Evolutionary conservation across 2,888 invertebrate genomes (phyloP), one percentile per base, ranked within the genome.

Genomic region (Cybosia mesomella): DNA sequence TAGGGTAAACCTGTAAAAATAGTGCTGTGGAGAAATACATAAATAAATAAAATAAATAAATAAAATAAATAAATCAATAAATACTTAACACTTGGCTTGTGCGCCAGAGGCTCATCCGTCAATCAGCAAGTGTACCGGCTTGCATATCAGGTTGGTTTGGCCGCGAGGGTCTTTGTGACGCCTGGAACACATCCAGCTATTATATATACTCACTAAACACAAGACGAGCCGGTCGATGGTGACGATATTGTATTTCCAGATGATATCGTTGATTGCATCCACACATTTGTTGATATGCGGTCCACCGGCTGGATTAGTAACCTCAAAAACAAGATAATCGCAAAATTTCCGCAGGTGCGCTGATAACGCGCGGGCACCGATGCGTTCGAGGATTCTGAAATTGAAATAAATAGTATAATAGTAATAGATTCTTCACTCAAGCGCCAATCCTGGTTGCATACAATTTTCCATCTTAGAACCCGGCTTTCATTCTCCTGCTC

Each of bases 221-320:
- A 99, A 95, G 9, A 99, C 97, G 1, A 99, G 96, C 74, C 99
- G 95, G 91, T 99, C 99, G 74, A 99, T 98, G 53, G 99, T 98
- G 64, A 99, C 98, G 77, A 99, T 98, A 91, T 99, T 98, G 91
- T 98, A 99, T 85, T 99, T 98, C 99, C 99, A 99, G 75, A 99
- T 98, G 96, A 99, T 98, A 85, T 98, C 98, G 89, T 98, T 99
- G 80, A 99, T 97, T 0, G 98, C 98, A 86, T 99, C 99, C 3
- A 99, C 98, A 85, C 98, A 98, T 93, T 98, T 98, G 90, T 98
- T 98, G 62, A 99, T 98, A 85, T 98, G 98, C 72, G 97, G 97
- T 15, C 98, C 98, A 32, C 98, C 98, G 21, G 97, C 97, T 0
- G 98, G 97, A 83, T 97, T 98, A 0, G 98, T 97, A 86, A 99